phyloP scores from a whole-genome alignment of 2,113 vertebrate species.

The Neotragus pygmaeus region DNA sequence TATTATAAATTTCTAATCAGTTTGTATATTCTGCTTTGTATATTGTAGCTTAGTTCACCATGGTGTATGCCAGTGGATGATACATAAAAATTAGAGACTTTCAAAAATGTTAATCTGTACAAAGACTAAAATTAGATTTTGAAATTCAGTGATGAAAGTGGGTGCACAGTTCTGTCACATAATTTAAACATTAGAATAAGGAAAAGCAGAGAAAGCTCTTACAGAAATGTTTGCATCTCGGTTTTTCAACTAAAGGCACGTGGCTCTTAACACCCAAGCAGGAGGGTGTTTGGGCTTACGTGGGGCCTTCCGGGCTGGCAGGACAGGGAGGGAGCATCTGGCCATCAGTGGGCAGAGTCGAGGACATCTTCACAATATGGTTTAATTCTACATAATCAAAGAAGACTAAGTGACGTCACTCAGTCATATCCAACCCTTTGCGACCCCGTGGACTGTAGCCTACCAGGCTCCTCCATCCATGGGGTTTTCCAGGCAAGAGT shows the following conservation, averaged over 20 bases:
- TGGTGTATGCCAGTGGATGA: background rate
- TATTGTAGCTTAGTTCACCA: background rate
- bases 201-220: background rate
- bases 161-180: background rate
- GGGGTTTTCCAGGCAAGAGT: too few relatives aligned
- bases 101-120: background rate
- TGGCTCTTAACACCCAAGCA: background rate
- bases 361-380: too few relatives aligned
- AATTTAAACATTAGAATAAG: background rate
- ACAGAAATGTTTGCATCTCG: background rate
- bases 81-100: too few relatives aligned
- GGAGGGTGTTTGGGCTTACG: background rate
- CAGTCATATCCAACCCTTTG: too few relatives aligned
- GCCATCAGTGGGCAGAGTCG: background rate
- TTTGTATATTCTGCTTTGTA: background rate
- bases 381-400: background rate
- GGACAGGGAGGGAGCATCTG: too few relatives aligned
- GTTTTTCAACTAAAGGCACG: background rate
- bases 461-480: too few relatives aligned
- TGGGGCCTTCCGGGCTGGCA: background rate
- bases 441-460: too few relatives aligned
- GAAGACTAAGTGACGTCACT: too few relatives aligned
- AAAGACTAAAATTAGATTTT: background rate
- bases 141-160: background rate
- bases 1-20: background rate